phyloP scores from a whole-genome alignment of 2,888 invertebrate species.

The Exocentrus adspersus region DNA sequence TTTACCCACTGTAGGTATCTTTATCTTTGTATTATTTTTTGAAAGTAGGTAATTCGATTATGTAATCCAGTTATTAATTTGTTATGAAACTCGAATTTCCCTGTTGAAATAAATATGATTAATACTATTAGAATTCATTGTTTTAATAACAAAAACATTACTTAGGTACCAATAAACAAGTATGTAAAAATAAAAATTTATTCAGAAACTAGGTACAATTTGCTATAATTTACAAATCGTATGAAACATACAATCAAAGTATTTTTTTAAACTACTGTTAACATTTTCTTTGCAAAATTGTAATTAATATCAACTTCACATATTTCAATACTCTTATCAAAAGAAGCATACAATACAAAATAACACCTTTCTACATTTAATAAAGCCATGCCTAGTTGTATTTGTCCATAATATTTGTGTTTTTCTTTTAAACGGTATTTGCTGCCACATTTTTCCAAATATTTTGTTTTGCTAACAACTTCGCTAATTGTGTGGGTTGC shows the following conservation, averaged over 20 bases:
- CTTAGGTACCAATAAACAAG: neutral
- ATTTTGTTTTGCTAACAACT: constrained; percentile 6
- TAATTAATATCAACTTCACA: constrained; percentile 7
- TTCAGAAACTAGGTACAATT: neutral
- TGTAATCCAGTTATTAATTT: no score
- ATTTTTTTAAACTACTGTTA: neutral
- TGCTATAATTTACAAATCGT: constrained; percentile 4
- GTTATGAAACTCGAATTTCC: no score
- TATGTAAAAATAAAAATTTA: neutral
- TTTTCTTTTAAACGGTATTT: constrained; percentile 25
- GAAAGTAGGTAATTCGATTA: no score
- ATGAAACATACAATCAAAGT: neutral
- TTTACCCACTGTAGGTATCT: no score
- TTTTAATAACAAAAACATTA: neutral
- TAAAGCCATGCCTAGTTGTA: constrained; percentile 30
- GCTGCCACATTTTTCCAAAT: neutral
- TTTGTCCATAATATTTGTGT: constrained; percentile 30
- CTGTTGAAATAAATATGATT: neutral
- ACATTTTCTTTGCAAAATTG: constrained; percentile 4
- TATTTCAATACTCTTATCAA: constrained; percentile 15
- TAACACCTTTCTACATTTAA: constrained; percentile 30
- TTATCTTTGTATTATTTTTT: no score
- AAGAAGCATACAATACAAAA: constrained; percentile 25
- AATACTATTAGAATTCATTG: neutral
- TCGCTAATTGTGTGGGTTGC: constrained; percentile 14